Evolutionary conservation across 30 jellyfish, hydroid and myxozoan species (phyloP).

Genomic region (Sanderia malayensis): DNA sequence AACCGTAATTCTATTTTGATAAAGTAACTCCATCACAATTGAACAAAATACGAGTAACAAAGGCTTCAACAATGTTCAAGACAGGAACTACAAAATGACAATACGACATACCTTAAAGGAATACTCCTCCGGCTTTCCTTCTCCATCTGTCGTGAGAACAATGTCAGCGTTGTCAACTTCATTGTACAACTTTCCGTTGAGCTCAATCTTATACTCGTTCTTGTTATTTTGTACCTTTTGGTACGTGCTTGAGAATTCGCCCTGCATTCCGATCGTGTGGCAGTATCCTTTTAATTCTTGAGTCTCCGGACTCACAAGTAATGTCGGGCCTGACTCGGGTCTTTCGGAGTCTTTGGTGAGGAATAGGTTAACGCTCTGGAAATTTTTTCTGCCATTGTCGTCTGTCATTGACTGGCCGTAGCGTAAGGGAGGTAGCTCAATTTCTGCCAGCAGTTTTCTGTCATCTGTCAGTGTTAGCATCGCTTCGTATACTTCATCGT

Average conservation of each 20-base stretch:
- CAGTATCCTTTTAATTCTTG: conserved; percentile 16
- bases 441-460: conserved; percentile 3
- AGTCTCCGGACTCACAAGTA: not conserved
- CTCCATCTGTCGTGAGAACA: conserved; percentile 5
- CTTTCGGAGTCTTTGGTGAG: conserved; percentile 15
- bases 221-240: not conserved
- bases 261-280: conserved; percentile 30
- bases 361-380: conserved; percentile 23
- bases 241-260: not conserved
- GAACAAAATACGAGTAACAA: not conserved
- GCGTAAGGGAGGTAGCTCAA: conserved; percentile 9
- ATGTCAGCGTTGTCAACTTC: conserved; percentile 22
- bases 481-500: conserved; percentile 19
- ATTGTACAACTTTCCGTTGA: conserved; percentile 1
- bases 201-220: not conserved
- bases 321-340: conserved; percentile 37
- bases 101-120: not conserved
- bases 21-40: not conserved
- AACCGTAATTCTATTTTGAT: not conserved
- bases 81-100: not conserved
- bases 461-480: conserved; percentile 1
- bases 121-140: not conserved
- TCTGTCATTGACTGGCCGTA: conserved; percentile 17
- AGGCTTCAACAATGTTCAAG: not conserved
- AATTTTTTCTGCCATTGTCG: conserved; percentile 7